phyloP scores from a whole-genome alignment of 2,797 vertebrate species.

The Chelon auratus region DNA sequence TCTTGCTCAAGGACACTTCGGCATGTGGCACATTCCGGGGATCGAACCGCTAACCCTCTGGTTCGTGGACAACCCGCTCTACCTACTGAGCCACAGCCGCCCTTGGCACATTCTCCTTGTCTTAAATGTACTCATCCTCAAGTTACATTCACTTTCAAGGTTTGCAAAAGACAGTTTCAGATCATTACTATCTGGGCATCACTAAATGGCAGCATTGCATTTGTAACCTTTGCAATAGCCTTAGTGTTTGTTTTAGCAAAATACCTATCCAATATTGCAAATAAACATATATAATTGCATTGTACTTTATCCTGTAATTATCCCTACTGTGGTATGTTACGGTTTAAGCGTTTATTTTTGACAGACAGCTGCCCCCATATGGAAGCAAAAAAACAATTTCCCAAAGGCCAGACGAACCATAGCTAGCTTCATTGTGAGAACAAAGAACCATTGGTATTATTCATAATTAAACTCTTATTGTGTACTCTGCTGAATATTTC shows the following conservation, averaged over 20 bases:
- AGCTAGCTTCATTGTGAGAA: constrained; percentile 76
- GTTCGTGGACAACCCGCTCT: no score
- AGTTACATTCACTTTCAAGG: constrained; percentile 33
- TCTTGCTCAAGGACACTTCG: no score
- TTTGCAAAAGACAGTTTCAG: constrained; percentile 13
- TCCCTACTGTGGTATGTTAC: constrained; percentile 70
- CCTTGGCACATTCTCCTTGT: constrained; percentile 2
- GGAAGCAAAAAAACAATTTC: constrained; percentile 82
- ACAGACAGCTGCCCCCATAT: constrained; percentile 85
- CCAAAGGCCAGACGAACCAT: constrained; percentile 78
- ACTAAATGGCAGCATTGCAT: constrained; percentile 37
- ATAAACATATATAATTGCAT: constrained; percentile 75
- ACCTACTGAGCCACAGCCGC: no score
- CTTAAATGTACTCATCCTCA: constrained; percentile 30
- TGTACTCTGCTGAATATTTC: constrained; percentile 82
- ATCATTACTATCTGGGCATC: constrained; percentile 31
- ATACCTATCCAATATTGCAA: constrained; percentile 63
- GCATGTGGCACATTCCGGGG: no score
- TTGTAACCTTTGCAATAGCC: constrained; percentile 51
- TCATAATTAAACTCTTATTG: constrained; percentile 85
- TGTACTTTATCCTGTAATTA: constrained; percentile 77
- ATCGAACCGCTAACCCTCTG: no score
- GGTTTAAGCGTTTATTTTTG: constrained; percentile 78
- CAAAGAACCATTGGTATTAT: constrained; percentile 84
- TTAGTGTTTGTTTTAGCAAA: constrained; percentile 64